Conservation (phyloP, 2,797 vertebrate genomes). For the Catamblyrhynchus diadema region DNA sequence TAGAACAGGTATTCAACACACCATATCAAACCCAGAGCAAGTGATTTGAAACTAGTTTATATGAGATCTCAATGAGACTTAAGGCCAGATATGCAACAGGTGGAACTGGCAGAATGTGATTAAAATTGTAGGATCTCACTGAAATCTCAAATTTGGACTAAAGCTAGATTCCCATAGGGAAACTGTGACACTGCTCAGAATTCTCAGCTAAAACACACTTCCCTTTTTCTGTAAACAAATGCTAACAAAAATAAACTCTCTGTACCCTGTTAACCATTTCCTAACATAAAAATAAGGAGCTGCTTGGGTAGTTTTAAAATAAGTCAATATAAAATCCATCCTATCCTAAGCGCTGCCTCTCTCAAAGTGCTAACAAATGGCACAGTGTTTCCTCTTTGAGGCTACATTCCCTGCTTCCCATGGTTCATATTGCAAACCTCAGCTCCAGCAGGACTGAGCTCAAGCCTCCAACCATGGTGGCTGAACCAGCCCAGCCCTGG, state of each 20-base stretch:
- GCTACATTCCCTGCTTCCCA: neutral
- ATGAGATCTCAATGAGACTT: neutral
- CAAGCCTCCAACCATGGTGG: neutral
- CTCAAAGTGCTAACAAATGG: neutral
- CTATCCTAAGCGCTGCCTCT: neutral
- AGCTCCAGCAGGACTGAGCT: neutral
- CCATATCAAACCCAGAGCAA: neutral
- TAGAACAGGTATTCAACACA: neutral
- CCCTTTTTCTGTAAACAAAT: slow-evolving; percentile 47
- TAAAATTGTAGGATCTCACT: neutral
- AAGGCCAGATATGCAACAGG: neutral
- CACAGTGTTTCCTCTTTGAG: slow-evolving; percentile 15
- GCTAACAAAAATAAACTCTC: slow-evolving; percentile 52
- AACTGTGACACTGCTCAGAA: neutral
- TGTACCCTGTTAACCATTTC: slow-evolving; percentile 22
- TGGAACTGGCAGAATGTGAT: neutral
- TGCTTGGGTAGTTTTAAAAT: neutral
- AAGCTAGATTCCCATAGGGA: slow-evolving; percentile 13
- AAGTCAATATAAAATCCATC: slow-evolving; percentile 25
- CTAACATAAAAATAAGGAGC: slow-evolving; percentile 23
- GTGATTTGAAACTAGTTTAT: neutral
- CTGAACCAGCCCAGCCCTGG: neutral
- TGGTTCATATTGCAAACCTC: neutral
- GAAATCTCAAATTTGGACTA: neutral
- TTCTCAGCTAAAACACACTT: slow-evolving; percentile 11